A percentile compares a stretch with the other conserved stretches of the same genome.
Evolutionary conservation across 2,888 invertebrate species (phyloP).

Genomic region (Calliopum simillimum): DNA sequence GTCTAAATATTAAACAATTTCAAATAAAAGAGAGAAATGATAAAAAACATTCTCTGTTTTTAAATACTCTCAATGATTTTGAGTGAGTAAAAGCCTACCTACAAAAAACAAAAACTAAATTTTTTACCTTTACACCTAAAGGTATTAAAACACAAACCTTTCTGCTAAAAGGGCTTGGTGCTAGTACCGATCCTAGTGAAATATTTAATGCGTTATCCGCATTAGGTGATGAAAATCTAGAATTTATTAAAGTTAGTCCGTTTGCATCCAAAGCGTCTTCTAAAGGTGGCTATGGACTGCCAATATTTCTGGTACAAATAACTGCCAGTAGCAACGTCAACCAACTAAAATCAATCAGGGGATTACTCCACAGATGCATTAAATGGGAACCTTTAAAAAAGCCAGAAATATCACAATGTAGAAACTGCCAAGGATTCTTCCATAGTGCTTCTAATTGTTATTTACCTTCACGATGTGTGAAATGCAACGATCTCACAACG

Average conservation of each 20-base stretch:
- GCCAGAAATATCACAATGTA: constrained; percentile 33
- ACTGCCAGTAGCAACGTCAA: constrained; percentile 33
- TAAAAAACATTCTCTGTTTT: no score
- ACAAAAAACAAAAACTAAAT: no score
- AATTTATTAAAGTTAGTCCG: constrained; percentile 28
- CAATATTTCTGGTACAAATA: constrained; percentile 37
- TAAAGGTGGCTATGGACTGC: constrained; percentile 14
- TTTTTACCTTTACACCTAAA: neutral
- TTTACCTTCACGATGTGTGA: constrained; percentile 30
- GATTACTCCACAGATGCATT: constrained; percentile 26
- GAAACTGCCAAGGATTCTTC: constrained; percentile 15
- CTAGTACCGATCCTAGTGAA: neutral
- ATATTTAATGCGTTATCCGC: neutral
- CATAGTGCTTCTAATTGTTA: constrained; percentile 34
- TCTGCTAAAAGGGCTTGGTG: neutral
- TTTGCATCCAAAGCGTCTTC: constrained; percentile 32
- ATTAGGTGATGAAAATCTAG: constrained; percentile 20
- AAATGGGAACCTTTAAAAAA: constrained; percentile 34
- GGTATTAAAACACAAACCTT: neutral
- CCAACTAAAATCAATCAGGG: constrained; percentile 35
- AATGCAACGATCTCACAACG: constrained; percentile 31
- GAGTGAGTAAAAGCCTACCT: no score
- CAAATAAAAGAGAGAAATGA: neutral
- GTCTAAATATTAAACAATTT: no score
- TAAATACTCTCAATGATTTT: no score